A percentile compares a stretch with the other conserved stretches of the same genome.
phyloP scores from a whole-genome alignment of 1,140 invertebrate species.

The Gyrodactylus salaris region DNA sequence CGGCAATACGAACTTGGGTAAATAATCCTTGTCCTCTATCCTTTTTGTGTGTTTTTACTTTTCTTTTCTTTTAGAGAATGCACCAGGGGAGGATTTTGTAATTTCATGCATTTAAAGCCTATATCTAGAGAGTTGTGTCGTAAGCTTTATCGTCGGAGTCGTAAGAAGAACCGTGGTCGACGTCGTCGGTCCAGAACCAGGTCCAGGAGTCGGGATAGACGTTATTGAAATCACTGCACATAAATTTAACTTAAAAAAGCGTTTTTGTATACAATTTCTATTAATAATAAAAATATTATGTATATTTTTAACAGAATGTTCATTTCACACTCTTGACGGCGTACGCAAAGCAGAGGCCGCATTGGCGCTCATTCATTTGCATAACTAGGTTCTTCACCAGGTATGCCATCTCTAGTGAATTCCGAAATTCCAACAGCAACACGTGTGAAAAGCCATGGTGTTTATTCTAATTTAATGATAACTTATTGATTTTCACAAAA shows the following conservation, averaged over 20 bases:
- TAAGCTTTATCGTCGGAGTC: constrained; percentile 10
- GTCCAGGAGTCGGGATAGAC: background rate
- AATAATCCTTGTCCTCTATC: background rate
- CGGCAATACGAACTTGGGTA: constrained; percentile 62
- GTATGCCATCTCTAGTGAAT: background rate
- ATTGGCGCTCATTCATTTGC: background rate
- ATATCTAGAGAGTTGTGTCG: constrained; percentile 58
- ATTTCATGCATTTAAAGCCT: constrained; percentile 97
- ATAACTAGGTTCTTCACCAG: background rate
- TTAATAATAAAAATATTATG: background rate
- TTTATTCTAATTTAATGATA: background rate
- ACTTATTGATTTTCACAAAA: too few species aligned
- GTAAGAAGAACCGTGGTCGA: background rate
- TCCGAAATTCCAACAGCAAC: background rate
- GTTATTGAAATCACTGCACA: background rate
- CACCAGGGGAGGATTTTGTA: constrained; percentile 84
- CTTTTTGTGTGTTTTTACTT: too few species aligned
- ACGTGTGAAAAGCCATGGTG: background rate
- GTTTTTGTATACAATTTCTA: too few species aligned
- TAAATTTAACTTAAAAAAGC: too few species aligned
- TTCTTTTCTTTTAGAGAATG: constrained; percentile 49
- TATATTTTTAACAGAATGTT: background rate
- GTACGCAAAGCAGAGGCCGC: background rate
- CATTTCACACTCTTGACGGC: background rate
- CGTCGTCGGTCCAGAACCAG: background rate